These are phyloP conservation scores for Zophobas atratus DNA, from an alignment of 1,140 invertebrate species.

Conservation along the genomic window DNA sequence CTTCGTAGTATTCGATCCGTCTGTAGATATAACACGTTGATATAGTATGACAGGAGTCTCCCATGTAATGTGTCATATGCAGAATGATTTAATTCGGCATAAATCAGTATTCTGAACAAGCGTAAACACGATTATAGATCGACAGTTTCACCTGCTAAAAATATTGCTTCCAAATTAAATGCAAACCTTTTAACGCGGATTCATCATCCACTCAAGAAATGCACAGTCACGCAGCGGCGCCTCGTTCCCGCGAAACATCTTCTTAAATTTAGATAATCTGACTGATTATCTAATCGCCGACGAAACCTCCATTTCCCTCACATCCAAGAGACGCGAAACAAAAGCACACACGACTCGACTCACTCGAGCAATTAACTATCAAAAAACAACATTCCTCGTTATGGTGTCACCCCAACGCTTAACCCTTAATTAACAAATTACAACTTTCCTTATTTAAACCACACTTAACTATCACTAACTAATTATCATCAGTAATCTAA, in stretches of 20 bases:
- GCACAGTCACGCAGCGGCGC: conserved; percentile 11
- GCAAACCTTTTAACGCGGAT: conserved; percentile 2
- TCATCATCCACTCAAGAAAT: conserved; percentile 2
- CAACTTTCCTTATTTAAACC: no score
- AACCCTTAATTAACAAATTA: no score
- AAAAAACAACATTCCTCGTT: no score
- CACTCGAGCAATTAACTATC: no score
- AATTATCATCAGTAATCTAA: no score
- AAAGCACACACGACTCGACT: no score
- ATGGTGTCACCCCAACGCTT: no score
- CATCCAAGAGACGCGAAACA: no score
- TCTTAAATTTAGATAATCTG: conserved; percentile 14
- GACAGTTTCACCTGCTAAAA: conserved; percentile 42
- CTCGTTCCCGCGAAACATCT: background rate
- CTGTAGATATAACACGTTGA: conserved; percentile 33
- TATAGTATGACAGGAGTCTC: conserved; percentile 42
- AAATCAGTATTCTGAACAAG: conserved; percentile 47
- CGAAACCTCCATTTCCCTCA: background rate
- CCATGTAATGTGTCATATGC: conserved; percentile 48
- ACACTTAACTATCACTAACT: no score
- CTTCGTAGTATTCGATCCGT: conserved; percentile 24
- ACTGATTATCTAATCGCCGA: conserved; percentile 3
- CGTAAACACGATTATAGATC: conserved; percentile 48
- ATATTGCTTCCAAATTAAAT: conserved; percentile 34
- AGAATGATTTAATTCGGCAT: conserved; percentile 45